Conservation (phyloP, 2,888 invertebrate genomes). For the Nomada hirtipes region DNA sequence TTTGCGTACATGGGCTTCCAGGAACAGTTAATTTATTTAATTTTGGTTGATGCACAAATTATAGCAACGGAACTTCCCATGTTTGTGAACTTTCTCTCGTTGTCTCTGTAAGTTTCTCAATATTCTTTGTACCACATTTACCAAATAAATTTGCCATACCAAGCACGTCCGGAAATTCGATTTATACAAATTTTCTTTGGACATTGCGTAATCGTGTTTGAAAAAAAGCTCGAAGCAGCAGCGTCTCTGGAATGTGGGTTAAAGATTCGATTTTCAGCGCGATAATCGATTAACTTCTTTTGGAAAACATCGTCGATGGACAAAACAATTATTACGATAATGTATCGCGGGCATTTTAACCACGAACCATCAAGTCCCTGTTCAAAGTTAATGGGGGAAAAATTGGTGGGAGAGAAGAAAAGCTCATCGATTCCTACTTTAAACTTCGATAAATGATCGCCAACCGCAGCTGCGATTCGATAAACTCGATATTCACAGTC, state of each 20-base stretch:
- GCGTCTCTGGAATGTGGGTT: neutral
- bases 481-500: conserved; percentile 28
- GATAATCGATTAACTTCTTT: neutral
- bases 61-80: neutral
- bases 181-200: no score
- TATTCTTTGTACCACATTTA: no score
- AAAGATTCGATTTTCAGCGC: neutral
- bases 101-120: no score
- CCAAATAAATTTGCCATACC: no score
- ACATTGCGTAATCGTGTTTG: neutral
- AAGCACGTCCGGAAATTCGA: no score
- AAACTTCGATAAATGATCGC: neutral
- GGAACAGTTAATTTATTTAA: neutral
- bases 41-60: neutral
- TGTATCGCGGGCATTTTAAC: neutral
- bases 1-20: neutral
- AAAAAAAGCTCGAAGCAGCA: neutral
- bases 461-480: neutral
- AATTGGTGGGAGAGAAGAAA: no score
- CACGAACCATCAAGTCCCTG: neutral
- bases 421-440: neutral
- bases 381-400: neutral
- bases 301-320: neutral
- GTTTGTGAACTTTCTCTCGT: neutral
- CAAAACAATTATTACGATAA: conserved; percentile 12